Base-by-base conservation (phyloP, 1,140 invertebrate species). In the Papilio machaon region DNA sequence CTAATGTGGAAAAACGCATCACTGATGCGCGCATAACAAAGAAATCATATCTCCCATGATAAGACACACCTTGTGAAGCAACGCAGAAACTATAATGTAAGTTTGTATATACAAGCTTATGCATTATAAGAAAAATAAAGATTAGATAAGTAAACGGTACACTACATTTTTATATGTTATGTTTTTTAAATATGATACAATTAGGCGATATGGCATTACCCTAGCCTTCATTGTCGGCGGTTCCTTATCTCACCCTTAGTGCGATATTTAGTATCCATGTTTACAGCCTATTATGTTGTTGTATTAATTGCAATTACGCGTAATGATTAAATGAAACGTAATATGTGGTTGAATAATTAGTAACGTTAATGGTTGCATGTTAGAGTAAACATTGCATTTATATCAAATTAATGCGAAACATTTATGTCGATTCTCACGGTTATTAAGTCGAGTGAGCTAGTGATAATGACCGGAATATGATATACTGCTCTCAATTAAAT, bases 1-100 rank as follows among this genome's bases (percentile, higher is more conserved):
- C 46, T 52, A 76, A 49, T 52, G 47, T 76, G 46, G 73, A 52
- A 76, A 76, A 76, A 74, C n/a, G 38, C 73, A 74, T 49, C 73
- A 47, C 0, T 17, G 19, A 54, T 15, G 74, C 74, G 46, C 47
- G 17, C 17, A 49, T 15, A 47, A 52, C 74, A 47, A 76, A 49
- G 46, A 76, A 70, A 70, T 70, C 64, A 70, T 35, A 70, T 35
- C 23, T 15, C 13, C 30, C 23, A 38, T 38, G 64, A 70, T 70
- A 70, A 70, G 64, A 70, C 64, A 70, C 64, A 70, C 30, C 64
- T 70, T 70, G 11, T 70, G 30, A 35, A 70, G 5, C 30, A 70
- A 15, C 11, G 64, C 35, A 35, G 10, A 11, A 64, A 64, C 60
- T 64, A 11, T 30, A 35, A 70, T 35, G 60, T 67, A 67, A 38